Base-by-base conservation (phyloP, 2,888 invertebrate genomes). In the Scaptodrosophila latifasciaeformis region DNA sequence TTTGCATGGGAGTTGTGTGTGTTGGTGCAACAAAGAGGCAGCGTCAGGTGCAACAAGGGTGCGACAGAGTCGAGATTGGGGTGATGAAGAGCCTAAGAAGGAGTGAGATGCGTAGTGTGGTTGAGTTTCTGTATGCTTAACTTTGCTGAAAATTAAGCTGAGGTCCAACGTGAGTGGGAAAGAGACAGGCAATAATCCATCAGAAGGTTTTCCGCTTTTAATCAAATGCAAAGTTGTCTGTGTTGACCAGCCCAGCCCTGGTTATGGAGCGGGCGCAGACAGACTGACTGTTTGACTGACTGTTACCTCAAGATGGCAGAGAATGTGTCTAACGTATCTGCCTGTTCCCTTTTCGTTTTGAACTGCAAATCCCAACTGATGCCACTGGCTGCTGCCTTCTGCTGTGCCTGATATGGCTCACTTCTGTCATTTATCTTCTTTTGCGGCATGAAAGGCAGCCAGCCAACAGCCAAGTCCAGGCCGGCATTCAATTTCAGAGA, bases 341-440 rank as follows among this genome's bases (percentile, higher is more conserved):
- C 15, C 34, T 34, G 12, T 15, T 37, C 37, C 10, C 37, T 19
- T 2, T 18, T 18, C 46, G 31, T 39, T 47, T 46, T 53, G 57
- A 57, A 57, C 53, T 61, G 48, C 50, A 57, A 27, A 49, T 61
- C 17, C 15, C 63, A 63, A 53, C 55, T 55, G 59, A n/a, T n/a
- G n/a, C n/a, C 43, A 37, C 37, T 37, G 37, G 34, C 34, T 34
- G 13, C 34, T 30, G 5, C 6, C 35, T n/a, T 5, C 35, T 35
- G 35, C 35, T 21, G 57, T 50, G 68, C 57, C 76, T 72, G 75
- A 76, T 76, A 76, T 65, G 79, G 72, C 79, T 76, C 75, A 79
- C 79, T 78, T 69, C 61, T 78, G 79, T 72, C 79, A 75, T 75
- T 75, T 78, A 75, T 75, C 75, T 75, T 75, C 70, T 78, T 67